phyloP scores from a whole-genome alignment of 1,140 invertebrate species.

The Orius insidiosus region DNA sequence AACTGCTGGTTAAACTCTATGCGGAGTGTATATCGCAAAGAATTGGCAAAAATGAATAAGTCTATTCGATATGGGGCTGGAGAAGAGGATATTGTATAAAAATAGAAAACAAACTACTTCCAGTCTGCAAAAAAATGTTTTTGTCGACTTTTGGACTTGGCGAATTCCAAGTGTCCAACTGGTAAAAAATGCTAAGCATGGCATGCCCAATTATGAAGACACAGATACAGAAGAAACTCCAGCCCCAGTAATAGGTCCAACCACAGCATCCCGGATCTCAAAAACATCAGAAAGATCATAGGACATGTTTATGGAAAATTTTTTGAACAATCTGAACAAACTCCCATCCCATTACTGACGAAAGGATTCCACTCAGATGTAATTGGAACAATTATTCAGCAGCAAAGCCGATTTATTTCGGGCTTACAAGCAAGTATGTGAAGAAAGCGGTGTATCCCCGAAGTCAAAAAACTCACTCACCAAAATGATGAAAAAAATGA shows the following conservation, averaged over 20 bases:
- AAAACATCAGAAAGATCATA: neutral
- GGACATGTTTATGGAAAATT: neutral
- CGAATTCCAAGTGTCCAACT: neutral
- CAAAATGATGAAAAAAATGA: slow-evolving; percentile 1
- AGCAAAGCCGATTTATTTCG: neutral
- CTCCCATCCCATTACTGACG: no score
- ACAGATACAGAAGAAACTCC: neutral
- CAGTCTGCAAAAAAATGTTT: neutral
- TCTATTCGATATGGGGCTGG: no score
- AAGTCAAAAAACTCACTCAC: neutral
- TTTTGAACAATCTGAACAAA: no score
- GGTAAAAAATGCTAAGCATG: neutral
- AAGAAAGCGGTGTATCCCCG: neutral
- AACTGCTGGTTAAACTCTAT: no score
- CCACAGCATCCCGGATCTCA: neutral
- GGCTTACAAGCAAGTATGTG: neutral
- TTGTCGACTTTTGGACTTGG: neutral
- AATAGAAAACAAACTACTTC: no score
- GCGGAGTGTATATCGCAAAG: no score
- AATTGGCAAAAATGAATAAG: no score
- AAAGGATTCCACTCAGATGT: no score
- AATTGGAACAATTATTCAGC: no score
- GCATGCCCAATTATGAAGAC: no score
- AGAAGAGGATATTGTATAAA: no score
- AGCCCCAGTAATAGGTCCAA: neutral